Percentiles rank a stretch among this genome's conserved stretches.
Evolutionary conservation across 2,113 vertebrate species (phyloP).

Genomic region (Edolisoma coerulescens): DNA sequence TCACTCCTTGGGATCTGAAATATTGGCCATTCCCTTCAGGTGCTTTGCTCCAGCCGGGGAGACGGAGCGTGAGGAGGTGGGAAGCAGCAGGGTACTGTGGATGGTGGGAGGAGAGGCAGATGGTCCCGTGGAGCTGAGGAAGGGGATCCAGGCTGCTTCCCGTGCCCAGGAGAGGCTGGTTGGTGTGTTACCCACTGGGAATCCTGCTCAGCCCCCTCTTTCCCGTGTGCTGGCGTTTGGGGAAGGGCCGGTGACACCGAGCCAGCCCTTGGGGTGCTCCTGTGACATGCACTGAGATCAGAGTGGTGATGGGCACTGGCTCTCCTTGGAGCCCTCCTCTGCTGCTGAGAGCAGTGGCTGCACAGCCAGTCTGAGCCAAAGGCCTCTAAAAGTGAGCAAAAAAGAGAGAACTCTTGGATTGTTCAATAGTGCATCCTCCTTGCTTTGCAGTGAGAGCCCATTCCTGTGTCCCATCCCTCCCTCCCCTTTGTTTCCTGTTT

Average conservation of each 20-base stretch:
- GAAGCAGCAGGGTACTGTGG: background rate
- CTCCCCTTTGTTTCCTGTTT: background rate
- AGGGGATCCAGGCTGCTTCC: background rate
- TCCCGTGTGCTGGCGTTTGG: accelerated
- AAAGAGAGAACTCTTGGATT: background rate
- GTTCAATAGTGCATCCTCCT: background rate
- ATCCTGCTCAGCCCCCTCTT: background rate
- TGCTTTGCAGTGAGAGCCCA: background rate
- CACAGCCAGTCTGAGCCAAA: background rate
- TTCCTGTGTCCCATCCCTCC: background rate
- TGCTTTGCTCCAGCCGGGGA: background rate
- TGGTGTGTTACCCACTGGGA: accelerated
- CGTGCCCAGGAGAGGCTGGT: background rate
- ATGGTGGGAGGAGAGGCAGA: constrained; percentile 18
- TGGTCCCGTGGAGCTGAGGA: background rate
- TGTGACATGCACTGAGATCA: accelerated
- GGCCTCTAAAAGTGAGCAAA: background rate
- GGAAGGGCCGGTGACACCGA: background rate
- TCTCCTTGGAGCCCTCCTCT: background rate
- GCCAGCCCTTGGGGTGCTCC: background rate
- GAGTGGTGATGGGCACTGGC: background rate
- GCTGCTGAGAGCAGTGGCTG: background rate
- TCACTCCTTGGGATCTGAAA: background rate
- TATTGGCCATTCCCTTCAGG: background rate
- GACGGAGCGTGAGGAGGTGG: background rate